Evolutionary conservation across 1,140 invertebrate species (phyloP), one percentile per base, ranked within the genome.

Genomic region (Atopsyche davidsoni): DNA sequence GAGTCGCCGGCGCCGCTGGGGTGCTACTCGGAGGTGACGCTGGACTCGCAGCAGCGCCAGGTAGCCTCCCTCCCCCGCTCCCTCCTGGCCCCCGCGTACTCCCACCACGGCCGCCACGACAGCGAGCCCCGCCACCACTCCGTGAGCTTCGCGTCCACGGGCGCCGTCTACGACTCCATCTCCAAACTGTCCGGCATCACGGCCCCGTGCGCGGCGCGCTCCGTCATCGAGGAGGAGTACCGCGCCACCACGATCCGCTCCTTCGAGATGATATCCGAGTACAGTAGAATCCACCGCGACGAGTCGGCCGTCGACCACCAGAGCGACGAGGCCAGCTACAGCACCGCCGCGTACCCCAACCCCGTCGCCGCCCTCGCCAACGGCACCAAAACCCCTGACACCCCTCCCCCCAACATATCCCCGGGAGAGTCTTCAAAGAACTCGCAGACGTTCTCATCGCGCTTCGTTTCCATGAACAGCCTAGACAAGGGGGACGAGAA

Each of bases 1-100:
- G 85, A 79, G 55, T 83, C 80, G 14, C 80, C 80, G 13, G 79
- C 80, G 51, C 73, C 75, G 42, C 75, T 76, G 52, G 73, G 77
- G 45, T 79, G 78, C 50, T 79, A 77, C 59, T 80, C 76, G 40
- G 72, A 78, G 56, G 79, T 71, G 4, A 80, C 79, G 10, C 62
- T 81, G 60, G 78, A 81, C 62, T 78, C 79, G 11, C 69, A 76
- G 58, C 68, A 79, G 64, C 73, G 75, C 56, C 71, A 74, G 75
- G 65, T 77, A 76, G 66, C 67, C 55, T 66, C 68, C 58, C 62
- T 63, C 40, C 69, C 46, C 35, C 49, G 41, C 14, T 42, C 19
- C 18, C 70, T 57, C 69, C 69, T 44, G 66, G 66, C 46, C 59
- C 70, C 55, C 65, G 66, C 19, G 62, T 69, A 16, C 55, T 69